These are phyloP conservation scores for Limosa lapponica DNA, from an alignment of 2,797 vertebrate genomes.

Conservation along the genomic window DNA sequence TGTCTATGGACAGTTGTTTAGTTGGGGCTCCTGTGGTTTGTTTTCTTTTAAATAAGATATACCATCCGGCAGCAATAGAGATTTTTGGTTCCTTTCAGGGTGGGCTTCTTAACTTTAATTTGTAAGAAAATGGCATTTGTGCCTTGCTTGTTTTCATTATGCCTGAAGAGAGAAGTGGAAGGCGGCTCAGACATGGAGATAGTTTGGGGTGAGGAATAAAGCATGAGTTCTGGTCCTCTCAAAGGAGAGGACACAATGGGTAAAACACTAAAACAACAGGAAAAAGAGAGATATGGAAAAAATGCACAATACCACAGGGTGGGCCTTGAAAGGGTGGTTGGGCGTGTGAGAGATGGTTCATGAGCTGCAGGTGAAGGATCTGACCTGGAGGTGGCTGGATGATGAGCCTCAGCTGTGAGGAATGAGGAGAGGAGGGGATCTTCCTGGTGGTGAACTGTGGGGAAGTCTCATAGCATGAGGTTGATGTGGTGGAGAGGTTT, in stretches of 20 bases:
- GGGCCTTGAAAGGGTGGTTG: not conserved
- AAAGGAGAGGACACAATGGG: too few relatives aligned
- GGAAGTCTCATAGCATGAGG: not conserved
- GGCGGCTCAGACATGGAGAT: not conserved
- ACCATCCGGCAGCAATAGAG: not conserved
- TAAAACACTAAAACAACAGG: fast-evolving
- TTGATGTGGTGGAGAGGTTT: not conserved
- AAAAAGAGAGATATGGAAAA: not conserved
- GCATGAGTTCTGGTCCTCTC: not conserved
- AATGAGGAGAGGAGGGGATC: not conserved
- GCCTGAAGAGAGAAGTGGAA: not conserved
- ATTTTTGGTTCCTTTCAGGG: not conserved
- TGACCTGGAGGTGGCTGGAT: not conserved
- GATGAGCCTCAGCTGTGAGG: not conserved
- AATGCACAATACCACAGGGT: fast-evolving
- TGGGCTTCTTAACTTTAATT: not conserved
- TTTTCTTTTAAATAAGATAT: conserved; percentile 34
- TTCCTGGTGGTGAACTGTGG: not conserved
- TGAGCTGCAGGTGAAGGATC: not conserved
- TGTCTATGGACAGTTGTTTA: conserved; percentile 32
- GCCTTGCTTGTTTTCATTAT: not conserved
- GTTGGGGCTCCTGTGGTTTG: conserved; percentile 3
- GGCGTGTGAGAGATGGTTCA: not conserved
- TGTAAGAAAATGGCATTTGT: not conserved
- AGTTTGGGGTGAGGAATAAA: not conserved